phyloP scores from a whole-genome alignment of 2,888 invertebrate genomes.

The Glaucopsyche alexis region DNA sequence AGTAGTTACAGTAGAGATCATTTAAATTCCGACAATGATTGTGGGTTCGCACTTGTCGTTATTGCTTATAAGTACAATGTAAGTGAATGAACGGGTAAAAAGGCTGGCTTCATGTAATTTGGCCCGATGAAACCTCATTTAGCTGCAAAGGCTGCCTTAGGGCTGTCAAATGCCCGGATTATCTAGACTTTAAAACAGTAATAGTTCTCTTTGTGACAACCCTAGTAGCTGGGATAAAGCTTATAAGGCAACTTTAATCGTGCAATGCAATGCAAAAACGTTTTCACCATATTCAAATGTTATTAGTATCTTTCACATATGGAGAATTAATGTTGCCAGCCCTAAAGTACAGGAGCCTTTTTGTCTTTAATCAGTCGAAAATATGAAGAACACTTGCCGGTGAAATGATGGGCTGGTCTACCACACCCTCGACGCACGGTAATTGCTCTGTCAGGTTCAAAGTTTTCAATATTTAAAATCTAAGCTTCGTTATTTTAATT shows the following conservation, averaged over 20 bases:
- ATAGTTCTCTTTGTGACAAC: background rate
- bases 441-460: constrained; percentile 72
- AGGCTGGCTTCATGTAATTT: constrained; percentile 71
- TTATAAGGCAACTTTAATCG: background rate
- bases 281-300: background rate
- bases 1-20: background rate
- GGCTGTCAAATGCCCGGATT: background rate
- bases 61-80: constrained; percentile 78
- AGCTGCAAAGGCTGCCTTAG: constrained; percentile 49
- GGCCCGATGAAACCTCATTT: constrained; percentile 73
- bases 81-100: constrained; percentile 74
- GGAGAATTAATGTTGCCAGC: background rate
- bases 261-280: background rate
- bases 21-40: constrained; percentile 58
- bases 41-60: constrained; percentile 68
- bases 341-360: constrained; percentile 53
- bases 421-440: constrained; percentile 65
- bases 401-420: constrained; percentile 66
- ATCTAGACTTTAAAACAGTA: background rate
- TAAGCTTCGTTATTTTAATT: constrained; percentile 16
- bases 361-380: constrained; percentile 71
- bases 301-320: background rate
- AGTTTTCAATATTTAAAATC: constrained; percentile 36
- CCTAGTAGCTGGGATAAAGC: background rate
- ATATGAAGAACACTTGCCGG: constrained; percentile 69